phyloP scores from a whole-genome alignment of 2,888 invertebrate species.

The Heteromyza rotundicornis region DNA sequence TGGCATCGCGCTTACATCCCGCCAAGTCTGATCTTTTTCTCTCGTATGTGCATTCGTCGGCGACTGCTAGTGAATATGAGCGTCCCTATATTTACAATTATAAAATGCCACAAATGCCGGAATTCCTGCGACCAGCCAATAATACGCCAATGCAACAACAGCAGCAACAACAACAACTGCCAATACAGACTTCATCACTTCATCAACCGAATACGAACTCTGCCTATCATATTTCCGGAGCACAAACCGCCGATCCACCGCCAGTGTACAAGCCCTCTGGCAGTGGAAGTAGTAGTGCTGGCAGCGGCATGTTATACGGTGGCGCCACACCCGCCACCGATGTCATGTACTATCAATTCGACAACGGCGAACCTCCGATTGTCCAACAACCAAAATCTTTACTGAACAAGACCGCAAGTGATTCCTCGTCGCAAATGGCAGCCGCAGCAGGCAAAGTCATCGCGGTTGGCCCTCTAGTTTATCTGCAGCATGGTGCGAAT shows the following conservation, averaged over 20 bases:
- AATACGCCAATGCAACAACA: conserved; percentile 29
- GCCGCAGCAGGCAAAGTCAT: no score
- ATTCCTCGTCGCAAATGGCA: not conserved
- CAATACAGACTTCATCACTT: no score
- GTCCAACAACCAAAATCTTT: conserved; percentile 48
- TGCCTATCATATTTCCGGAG: conserved; percentile 60
- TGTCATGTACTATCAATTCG: conserved; percentile 60
- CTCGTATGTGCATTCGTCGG: conserved; percentile 30
- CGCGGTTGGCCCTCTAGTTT: conserved; percentile 50
- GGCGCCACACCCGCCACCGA: conserved; percentile 55
- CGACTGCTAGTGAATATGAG: conserved; percentile 44
- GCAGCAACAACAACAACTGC: conserved; percentile 16
- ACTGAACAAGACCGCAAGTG: conserved; percentile 25
- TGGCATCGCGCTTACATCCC: not conserved
- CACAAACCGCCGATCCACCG: conserved; percentile 59
- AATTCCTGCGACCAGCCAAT: conserved; percentile 34
- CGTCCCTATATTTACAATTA: conserved; percentile 58
- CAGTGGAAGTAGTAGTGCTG: conserved; percentile 4
- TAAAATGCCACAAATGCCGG: conserved; percentile 58
- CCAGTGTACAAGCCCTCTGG: conserved; percentile 40
- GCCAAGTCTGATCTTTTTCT: conserved; percentile 60
- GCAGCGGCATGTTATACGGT: conserved; percentile 36
- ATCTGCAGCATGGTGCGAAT: conserved; percentile 53
- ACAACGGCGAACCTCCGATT: conserved; percentile 51
- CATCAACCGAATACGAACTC: conserved; percentile 35